Evolutionary conservation across 2,888 invertebrate species (phyloP), one percentile per base, ranked within the genome.

Genomic region (Orthosia incerta): DNA sequence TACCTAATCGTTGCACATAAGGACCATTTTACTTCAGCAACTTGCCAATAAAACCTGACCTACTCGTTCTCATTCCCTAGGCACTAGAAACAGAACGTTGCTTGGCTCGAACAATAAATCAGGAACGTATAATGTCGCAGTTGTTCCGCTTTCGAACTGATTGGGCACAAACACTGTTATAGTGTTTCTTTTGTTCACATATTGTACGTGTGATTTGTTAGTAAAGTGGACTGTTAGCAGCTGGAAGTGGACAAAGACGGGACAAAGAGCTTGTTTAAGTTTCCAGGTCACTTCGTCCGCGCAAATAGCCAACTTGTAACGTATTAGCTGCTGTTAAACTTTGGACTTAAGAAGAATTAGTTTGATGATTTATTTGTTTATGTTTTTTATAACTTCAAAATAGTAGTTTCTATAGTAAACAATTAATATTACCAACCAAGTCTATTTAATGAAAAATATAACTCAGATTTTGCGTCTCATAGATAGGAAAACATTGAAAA

Each of bases 221-320:
- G 88, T 80, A 79, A 84, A 85, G 82, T 84, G 76, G 72, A 84
- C 89, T 84, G 89, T 89, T 90, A 89, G 87, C 87, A 89, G 88
- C 86, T 88, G 89, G 23, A 59, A 62, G 62, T 61, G 77, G 90
- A 86, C 85, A 84, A 84, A 80, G 84, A 82, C 85, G 82, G 86
- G 86, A 89, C 88, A 90, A 90, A 89, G 89, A 89, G 90, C 89
- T 88, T 91, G 93, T 89, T 93, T 92, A 91, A 92, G 91, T 91
- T 93, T 91, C 89, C 93, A 91, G 90, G 86, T 90, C 91, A 87
- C 88, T 87, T 91, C 87, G 80, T 82, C 80, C 83, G 89, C 88
- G 89, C 93, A 92, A 93, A 94, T 92, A 92, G 92, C 86, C 90
- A 90, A 92, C 93, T 91, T 91, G 91, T 91, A 89, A 90, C 88